A percentile compares a stretch with the other conserved stretches of the same genome.
Conservation (phyloP, 2,797 vertebrate genomes). For the Thripadectes ignobilis region DNA sequence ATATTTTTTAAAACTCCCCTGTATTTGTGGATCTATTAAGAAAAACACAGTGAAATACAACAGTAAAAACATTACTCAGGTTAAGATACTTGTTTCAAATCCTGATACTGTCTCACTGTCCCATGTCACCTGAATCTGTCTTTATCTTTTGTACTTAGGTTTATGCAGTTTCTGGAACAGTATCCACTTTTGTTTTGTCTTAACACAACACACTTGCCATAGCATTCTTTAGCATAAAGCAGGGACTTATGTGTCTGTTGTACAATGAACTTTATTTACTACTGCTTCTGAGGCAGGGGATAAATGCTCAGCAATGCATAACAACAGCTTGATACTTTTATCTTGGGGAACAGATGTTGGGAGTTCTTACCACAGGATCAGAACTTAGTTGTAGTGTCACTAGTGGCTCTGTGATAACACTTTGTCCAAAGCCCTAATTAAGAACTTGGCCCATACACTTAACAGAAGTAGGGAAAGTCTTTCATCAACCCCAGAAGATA, state of each 20-base stretch:
- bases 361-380: not conserved
- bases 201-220: not conserved
- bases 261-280: not conserved
- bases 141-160: not conserved
- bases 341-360: not conserved
- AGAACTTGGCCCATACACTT: rapidly evolving
- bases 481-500: not conserved
- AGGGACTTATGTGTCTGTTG: not conserved
- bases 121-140: not conserved
- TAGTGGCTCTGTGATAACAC: not conserved
- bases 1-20: not conserved
- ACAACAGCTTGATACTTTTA: not conserved
- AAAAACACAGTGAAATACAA: not conserved
- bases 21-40: not conserved
- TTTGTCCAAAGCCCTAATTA: not conserved
- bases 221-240: not conserved
- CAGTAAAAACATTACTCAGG: not conserved
- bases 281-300: not conserved
- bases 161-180: not conserved
- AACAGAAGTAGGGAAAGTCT: not conserved
- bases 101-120: not conserved
- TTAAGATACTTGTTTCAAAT: not conserved
- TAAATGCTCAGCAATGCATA: not conserved
- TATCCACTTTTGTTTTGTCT: not conserved
- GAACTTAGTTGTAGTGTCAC: not conserved